phyloP scores from a whole-genome alignment of 2,113 vertebrate genomes.

The Gallinago undulata region DNA sequence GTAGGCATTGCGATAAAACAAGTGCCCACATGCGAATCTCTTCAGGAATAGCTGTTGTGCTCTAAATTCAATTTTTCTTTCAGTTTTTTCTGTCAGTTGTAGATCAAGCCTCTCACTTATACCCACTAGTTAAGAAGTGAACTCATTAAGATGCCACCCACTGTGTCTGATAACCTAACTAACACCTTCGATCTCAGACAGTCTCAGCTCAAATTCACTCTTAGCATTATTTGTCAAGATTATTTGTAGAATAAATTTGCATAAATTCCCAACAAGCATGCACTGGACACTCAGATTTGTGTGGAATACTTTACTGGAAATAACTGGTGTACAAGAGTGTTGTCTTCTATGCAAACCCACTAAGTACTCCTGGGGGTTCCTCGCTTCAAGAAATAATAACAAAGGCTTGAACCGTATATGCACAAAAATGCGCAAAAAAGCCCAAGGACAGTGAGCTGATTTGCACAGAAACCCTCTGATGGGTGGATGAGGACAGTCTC shows the following conservation, averaged over 20 bases:
- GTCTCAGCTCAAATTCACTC: slow-evolving; percentile 26
- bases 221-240: slow-evolving; percentile 24
- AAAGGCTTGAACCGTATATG: neutral
- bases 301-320: neutral
- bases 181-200: slow-evolving; percentile 43
- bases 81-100: slow-evolving; percentile 46
- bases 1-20: neutral
- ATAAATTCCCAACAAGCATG: neutral
- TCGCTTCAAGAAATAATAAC: neutral
- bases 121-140: slow-evolving; percentile 17
- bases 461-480: neutral
- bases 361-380: neutral
- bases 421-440: neutral
- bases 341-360: neutral
- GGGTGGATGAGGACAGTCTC: neutral
- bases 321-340: neutral
- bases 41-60: slow-evolving; percentile 26
- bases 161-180: slow-evolving; percentile 51
- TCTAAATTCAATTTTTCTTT: slow-evolving; percentile 28
- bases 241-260: slow-evolving; percentile 40
- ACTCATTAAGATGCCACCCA: slow-evolving; percentile 53
- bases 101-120: slow-evolving; percentile 19
- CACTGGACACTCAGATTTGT: neutral
- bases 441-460: neutral
- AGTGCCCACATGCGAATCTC: neutral